Conservation (phyloP, 2,888 invertebrate species). For the Parelbella ahira region DNA sequence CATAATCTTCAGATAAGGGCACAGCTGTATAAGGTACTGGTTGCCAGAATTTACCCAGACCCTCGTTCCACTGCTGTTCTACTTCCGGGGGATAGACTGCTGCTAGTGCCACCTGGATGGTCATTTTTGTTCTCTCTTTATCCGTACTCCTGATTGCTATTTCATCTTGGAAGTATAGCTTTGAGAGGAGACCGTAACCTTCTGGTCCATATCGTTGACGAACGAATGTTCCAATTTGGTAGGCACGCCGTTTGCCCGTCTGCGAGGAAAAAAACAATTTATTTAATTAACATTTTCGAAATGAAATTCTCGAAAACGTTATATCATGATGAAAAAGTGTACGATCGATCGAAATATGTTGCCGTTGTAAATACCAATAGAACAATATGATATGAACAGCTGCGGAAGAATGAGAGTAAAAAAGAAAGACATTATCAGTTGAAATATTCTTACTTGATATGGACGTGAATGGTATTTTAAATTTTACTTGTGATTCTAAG, state of each 20-base stretch:
- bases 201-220: slow-evolving; percentile 53
- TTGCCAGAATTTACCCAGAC: slow-evolving; percentile 65
- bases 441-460: too few relatives aligned
- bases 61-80: slow-evolving; percentile 67
- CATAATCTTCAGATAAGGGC: slow-evolving; percentile 61
- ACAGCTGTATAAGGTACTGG: slow-evolving; percentile 62
- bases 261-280: too few relatives aligned
- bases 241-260: slow-evolving; percentile 58
- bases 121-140: slow-evolving; percentile 73
- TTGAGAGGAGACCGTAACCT: slow-evolving; percentile 49
- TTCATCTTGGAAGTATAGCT: slow-evolving; percentile 53
- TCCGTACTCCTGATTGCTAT: slow-evolving; percentile 59
- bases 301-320: too few relatives aligned
- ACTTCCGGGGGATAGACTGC: slow-evolving; percentile 60
- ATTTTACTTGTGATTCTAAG: too few relatives aligned
- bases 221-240: slow-evolving; percentile 59
- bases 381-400: too few relatives aligned
- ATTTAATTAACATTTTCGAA: too few relatives aligned
- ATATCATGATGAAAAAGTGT: too few relatives aligned
- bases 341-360: too few relatives aligned
- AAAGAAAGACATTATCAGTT: too few relatives aligned
- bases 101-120: slow-evolving; percentile 59
- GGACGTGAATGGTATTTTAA: too few relatives aligned
- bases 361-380: too few relatives aligned
- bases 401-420: too few relatives aligned